Evolutionary conservation across 1,140 invertebrate genomes (phyloP).

Genomic region (Drosophila cardini): DNA sequence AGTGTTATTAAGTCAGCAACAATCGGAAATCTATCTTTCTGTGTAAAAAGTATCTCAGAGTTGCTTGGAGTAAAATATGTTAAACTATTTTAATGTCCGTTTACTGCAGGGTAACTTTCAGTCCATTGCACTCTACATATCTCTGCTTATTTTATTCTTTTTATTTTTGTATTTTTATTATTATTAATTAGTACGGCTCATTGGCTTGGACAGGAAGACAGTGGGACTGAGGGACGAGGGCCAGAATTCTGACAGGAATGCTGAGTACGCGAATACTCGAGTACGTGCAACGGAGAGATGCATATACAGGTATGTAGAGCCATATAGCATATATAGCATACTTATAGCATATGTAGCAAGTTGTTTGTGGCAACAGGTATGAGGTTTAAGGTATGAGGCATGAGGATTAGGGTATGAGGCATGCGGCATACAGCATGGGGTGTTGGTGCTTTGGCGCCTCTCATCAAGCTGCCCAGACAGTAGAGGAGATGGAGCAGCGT

Average conservation of each 20-base stretch:
- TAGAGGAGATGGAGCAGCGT: constrained; percentile 31
- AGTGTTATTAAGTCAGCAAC: too few relatives aligned
- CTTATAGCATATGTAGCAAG: background rate
- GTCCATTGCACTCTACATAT: too few relatives aligned
- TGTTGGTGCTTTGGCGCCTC: constrained; percentile 81
- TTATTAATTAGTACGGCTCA: constrained; percentile 76
- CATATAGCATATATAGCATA: constrained; percentile 15
- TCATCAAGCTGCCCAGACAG: constrained; percentile 71
- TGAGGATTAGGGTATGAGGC: constrained; percentile 6
- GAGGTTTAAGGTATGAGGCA: constrained; percentile 3
- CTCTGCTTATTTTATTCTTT: background rate
- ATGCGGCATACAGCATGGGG: constrained; percentile 51
- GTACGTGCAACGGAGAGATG: constrained; percentile 19
- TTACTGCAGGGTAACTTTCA: too few relatives aligned
- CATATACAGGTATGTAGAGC: constrained; percentile 1
- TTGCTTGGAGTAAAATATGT: too few relatives aligned
- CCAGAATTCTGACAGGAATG: constrained; percentile 69
- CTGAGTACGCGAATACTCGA: constrained; percentile 32
- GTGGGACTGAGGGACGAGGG: background rate
- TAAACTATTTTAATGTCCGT: too few relatives aligned
- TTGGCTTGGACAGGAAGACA: constrained; percentile 35
- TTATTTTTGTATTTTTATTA: constrained; percentile 59
- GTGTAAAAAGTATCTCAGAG: too few relatives aligned
- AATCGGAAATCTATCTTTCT: too few relatives aligned
- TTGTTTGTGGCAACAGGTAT: too few relatives aligned